phyloP scores from a whole-genome alignment of 2,888 invertebrate species.

The Tetranychus piercei region DNA sequence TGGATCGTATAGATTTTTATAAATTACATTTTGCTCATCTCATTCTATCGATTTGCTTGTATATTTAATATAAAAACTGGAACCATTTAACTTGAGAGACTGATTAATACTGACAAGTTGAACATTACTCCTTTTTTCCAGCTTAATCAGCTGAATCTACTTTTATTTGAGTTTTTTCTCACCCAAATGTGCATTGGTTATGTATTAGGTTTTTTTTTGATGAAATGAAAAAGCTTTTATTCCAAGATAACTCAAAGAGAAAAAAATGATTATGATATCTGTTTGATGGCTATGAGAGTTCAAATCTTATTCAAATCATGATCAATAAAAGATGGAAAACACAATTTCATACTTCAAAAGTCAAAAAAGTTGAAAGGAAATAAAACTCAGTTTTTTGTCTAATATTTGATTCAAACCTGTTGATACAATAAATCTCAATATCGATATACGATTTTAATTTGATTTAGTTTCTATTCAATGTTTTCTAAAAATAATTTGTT shows the following conservation, averaged over 20 bases:
- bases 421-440: too few species aligned
- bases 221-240: background rate
- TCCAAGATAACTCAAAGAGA: background rate
- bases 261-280: slow-evolving; percentile 9
- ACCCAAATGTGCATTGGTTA: too few species aligned
- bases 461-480: too few species aligned
- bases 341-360: too few species aligned
- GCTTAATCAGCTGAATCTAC: slow-evolving; percentile 14
- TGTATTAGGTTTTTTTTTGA: too few species aligned
- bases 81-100: background rate
- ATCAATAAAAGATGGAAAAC: too few species aligned
- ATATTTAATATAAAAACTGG: background rate
- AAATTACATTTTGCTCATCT: background rate
- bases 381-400: too few species aligned
- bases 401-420: too few species aligned
- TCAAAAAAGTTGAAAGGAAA: too few species aligned
- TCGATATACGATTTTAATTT: too few species aligned
- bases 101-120: background rate
- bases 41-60: background rate
- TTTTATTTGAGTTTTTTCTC: background rate
- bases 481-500: too few species aligned
- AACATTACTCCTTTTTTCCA: slow-evolving; percentile 19
- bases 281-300: background rate
- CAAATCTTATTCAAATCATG: background rate
- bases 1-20: background rate